A percentile compares a stretch with the other conserved stretches of the same genome.
Evolutionary conservation across 2,888 invertebrate species (phyloP).

Genomic region (Clunio marinus): DNA sequence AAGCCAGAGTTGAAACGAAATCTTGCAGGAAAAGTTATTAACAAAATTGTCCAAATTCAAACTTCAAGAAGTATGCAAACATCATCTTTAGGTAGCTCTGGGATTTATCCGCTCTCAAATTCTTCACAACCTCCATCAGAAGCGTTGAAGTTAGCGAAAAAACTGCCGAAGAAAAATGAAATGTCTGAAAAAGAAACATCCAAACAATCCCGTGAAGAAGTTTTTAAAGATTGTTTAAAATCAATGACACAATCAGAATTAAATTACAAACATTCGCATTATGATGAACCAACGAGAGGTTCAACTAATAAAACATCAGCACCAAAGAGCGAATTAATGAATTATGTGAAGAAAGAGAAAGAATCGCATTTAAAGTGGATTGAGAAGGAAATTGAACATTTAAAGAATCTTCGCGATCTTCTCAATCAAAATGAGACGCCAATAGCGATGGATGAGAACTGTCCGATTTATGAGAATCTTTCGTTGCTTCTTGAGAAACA

Average conservation of each 20-base stretch:
- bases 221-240: constrained; percentile 19
- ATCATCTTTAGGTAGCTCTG: constrained; percentile 16
- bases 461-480: constrained; percentile 27
- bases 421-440: constrained; percentile 27
- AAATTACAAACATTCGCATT: constrained; percentile 5
- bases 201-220: neutral
- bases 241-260: constrained; percentile 32
- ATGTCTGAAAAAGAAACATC: neutral
- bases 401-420: constrained; percentile 33
- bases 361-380: constrained; percentile 35
- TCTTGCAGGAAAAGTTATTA: constrained; percentile 33
- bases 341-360: constrained; percentile 32
- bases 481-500: neutral
- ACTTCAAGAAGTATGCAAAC: constrained; percentile 38
- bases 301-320: neutral
- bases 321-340: constrained; percentile 23
- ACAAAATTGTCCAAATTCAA: constrained; percentile 33
- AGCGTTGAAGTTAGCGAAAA: neutral
- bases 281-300: neutral
- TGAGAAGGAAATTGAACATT: constrained; percentile 35
- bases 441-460: neutral
- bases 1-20: constrained; percentile 26
- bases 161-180: neutral
- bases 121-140: neutral
- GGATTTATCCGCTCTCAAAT: constrained; percentile 8